Conservation (phyloP, 2,797 vertebrate species). For the Tadarida brasiliensis region DNA sequence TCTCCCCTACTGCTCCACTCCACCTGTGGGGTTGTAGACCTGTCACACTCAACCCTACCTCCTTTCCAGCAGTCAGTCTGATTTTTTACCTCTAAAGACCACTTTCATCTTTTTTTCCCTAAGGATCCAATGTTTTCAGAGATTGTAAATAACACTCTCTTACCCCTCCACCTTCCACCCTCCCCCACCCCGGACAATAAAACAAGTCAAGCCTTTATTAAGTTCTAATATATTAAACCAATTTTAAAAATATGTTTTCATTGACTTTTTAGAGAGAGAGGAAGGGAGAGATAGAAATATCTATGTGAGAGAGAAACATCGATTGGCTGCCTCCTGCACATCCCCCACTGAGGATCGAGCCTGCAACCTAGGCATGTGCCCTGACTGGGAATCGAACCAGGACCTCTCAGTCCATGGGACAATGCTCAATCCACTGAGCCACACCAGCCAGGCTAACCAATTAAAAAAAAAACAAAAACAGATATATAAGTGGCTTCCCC, state of each 20-base stretch:
- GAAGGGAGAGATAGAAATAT: too few relatives aligned
- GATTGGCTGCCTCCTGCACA: too few relatives aligned
- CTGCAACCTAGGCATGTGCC: too few relatives aligned
- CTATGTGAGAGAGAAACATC: too few relatives aligned
- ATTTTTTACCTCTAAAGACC: conserved; percentile 1
- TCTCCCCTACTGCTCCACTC: background rate
- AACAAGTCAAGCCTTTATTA: background rate
- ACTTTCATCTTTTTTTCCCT: background rate
- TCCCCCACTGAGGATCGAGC: too few relatives aligned
- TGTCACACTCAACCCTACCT: background rate
- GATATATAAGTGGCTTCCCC: conserved; percentile 29
- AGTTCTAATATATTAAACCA: background rate
- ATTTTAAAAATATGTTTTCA: background rate
- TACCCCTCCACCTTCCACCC: background rate
- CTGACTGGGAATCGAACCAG: too few relatives aligned
- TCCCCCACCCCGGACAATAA: background rate
- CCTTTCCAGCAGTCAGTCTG: background rate
- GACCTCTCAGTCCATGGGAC: too few relatives aligned
- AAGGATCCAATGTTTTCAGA: background rate
- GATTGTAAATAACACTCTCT: background rate
- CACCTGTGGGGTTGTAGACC: background rate
- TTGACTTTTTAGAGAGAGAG: too few relatives aligned
- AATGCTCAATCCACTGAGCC: too few relatives aligned
- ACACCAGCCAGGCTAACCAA: too few relatives aligned
- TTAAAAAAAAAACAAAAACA: too few relatives aligned